phyloP scores from a whole-genome alignment of 2,113 vertebrate genomes.

The Podilymbus podiceps region DNA sequence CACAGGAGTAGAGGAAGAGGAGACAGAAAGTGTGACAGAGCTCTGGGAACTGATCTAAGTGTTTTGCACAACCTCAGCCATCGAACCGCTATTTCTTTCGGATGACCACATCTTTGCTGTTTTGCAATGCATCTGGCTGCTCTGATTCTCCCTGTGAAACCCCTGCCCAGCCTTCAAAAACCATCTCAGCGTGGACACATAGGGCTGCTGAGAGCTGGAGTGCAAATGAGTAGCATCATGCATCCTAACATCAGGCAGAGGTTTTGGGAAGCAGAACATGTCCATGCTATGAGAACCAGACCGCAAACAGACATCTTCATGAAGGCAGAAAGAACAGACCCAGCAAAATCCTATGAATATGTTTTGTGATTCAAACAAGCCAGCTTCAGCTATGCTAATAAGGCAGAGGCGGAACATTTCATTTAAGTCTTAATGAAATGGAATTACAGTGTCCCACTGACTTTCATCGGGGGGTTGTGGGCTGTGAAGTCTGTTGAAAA shows the following conservation, averaged over 20 bases:
- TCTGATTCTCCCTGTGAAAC: not conserved
- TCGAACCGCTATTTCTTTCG: not conserved
- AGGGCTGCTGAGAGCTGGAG: not conserved
- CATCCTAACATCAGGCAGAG: not conserved
- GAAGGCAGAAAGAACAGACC: not conserved
- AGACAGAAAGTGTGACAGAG: not conserved
- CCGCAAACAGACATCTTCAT: not conserved
- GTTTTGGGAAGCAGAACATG: not conserved
- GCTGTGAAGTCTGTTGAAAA: not conserved
- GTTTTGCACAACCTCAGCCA: not conserved
- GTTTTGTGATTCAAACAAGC: not conserved
- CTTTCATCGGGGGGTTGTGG: not conserved
- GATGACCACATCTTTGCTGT: not conserved
- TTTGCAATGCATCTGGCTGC: not conserved
- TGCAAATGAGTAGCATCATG: not conserved
- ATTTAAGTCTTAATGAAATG: not conserved
- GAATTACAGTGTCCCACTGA: conserved; percentile 7
- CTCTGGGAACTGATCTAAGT: not conserved
- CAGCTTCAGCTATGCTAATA: conserved; percentile 2
- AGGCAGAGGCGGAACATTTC: not conserved
- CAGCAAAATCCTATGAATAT: not conserved
- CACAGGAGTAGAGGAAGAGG: not conserved
- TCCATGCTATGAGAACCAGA: not conserved
- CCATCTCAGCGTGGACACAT: not conserved
- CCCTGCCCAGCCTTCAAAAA: not conserved